A percentile compares a stretch with the other conserved stretches of the same genome.
Evolutionary conservation across 2,797 vertebrate genomes (phyloP).

Genomic region (Sebastes alutus): DNA sequence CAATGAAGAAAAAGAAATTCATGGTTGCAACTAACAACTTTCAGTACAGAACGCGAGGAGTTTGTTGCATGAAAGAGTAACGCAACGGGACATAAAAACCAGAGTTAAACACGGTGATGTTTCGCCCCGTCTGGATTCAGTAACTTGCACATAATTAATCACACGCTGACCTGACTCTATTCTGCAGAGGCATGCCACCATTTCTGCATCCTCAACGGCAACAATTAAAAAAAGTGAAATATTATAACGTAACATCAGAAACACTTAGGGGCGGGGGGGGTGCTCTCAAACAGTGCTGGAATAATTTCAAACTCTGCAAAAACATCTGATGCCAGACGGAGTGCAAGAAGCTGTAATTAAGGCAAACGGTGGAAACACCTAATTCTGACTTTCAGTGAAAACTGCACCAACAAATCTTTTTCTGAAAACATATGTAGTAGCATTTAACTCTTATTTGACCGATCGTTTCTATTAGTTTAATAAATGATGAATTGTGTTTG

Average conservation of each 20-base stretch:
- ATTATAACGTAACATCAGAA: background rate
- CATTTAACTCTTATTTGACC: constrained; percentile 12
- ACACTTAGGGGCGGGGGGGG: background rate
- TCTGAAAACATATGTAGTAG: constrained; percentile 14
- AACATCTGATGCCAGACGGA: constrained; percentile 42
- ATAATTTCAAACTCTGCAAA: constrained; percentile 27
- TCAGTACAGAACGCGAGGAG: background rate
- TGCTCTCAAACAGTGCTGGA: constrained; percentile 18
- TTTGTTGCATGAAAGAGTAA: background rate
- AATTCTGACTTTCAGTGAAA: constrained; percentile 48
- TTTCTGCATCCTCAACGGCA: background rate
- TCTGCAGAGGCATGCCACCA: background rate
- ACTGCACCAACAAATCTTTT: constrained; percentile 26
- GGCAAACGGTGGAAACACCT: constrained; percentile 71
- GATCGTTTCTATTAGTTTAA: constrained; percentile 46
- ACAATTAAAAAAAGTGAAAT: constrained; percentile 6
- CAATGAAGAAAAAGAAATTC: background rate
- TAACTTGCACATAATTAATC: background rate
- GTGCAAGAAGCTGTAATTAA: constrained; percentile 70
- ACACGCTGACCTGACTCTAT: background rate
- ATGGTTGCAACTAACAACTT: background rate
- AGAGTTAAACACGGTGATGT: background rate
- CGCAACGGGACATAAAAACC: background rate
- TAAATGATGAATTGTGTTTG: constrained; percentile 75
- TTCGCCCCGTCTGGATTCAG: background rate